Evolutionary conservation across 2,113 vertebrate species (phyloP), one percentile per base, ranked within the genome.

Genomic region (Phalacrocorax brasilianus): DNA sequence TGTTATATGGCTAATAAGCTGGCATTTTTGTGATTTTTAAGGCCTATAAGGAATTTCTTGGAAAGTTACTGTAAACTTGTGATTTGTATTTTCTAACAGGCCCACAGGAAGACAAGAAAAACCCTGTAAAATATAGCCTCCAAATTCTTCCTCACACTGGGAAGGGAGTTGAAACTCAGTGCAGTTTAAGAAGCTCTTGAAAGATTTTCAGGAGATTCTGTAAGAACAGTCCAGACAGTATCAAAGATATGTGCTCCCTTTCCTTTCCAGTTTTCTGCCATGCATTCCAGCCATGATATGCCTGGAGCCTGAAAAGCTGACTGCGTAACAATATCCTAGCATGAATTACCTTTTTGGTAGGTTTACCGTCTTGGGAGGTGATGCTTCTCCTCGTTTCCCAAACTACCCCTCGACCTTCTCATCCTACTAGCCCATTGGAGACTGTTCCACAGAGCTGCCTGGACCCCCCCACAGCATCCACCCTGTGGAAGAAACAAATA

Each of bases 401-500:
- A 87, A 92, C 88, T 30, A 93, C 9, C 61, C 85, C 22, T 81
- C 79, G 85, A 93, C 47, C 68, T 94, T 95, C 90, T 94, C 93
- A 95, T 96, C 76, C 76, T 96, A 92, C 68, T 63, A 93, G 68
- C 68, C 83, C 88, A 86, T 11, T 89, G 88, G 56, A 94, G 94
- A 85, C 40, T 82, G 80, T 89, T 92, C 49, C 91, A 81, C 68
- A 95, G 79, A 92, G 76, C 62, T 95, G 79, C 35, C 56, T 91
- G 91, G 92, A 94, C 73, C 30, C 55, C 59, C 68, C 61, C 83
- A 87, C 68, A 96, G 76, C 73, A 91, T 93, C 49, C 83, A 85
- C 61, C 93, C 94, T 95, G 91, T 22, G 70, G 45, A 94, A 96
- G 80, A 95, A 96, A 94, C 76, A 96, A 38, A 95, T 47, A 89